These are phyloP conservation scores for Tringa solitaria DNA, from an alignment of 2,113 vertebrate species.

Conservation along the genomic window DNA sequence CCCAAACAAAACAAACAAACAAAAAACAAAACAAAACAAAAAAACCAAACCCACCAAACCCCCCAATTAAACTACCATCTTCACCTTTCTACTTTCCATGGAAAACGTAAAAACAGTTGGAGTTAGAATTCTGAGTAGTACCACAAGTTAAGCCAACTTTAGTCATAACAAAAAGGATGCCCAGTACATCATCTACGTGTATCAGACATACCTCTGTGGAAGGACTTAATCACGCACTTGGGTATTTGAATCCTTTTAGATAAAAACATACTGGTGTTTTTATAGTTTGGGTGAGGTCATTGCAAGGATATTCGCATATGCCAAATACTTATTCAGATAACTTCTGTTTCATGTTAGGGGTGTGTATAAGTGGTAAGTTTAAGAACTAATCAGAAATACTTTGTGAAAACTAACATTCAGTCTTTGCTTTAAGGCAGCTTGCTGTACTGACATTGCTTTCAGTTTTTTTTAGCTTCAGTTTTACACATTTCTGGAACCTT, in stretches of 20 bases:
- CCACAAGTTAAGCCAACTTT: background rate
- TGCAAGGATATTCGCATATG: background rate
- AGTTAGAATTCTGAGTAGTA: background rate
- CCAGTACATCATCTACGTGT: background rate
- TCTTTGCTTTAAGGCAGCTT: background rate
- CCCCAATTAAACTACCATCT: background rate
- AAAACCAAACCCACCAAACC: background rate
- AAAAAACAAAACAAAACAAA: background rate
- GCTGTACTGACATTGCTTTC: background rate
- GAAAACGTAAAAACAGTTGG: background rate
- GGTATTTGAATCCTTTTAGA: background rate
- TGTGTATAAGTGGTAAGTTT: background rate
- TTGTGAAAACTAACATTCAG: background rate
- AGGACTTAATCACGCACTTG: background rate
- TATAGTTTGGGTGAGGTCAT: background rate
- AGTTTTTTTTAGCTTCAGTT: background rate
- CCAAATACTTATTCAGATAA: background rate
- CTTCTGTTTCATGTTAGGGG: background rate
- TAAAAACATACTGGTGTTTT: background rate
- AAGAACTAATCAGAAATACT: background rate
- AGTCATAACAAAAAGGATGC: conserved; percentile 6
- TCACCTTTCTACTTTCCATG: background rate
- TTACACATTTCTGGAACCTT: background rate
- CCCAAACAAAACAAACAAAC: background rate
- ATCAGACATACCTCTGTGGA: background rate